Base-by-base conservation (phyloP, 2,113 vertebrate genomes). In the Mixornis gularis region DNA sequence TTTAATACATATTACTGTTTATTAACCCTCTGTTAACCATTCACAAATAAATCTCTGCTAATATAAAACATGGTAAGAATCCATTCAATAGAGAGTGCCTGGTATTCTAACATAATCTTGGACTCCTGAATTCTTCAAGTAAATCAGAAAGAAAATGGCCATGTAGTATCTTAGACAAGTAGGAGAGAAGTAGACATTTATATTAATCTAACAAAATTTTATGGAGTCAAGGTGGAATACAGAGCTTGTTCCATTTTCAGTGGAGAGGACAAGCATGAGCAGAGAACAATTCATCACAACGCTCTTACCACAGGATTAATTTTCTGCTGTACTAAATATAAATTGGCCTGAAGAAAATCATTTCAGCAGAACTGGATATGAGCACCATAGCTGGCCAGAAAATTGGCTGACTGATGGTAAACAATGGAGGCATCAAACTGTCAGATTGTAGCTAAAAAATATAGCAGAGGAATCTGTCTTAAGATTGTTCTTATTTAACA, bases 401-500 rank as follows among this genome's bases (percentile, higher is more conserved):
- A 95, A 94, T 90, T 90, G 93, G 82, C 87, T 96, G 79, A 86
- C 48, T 94, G 93, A 83, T 95, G 93, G 92, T 95, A 96, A 96
- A 96, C 92, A 96, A 90, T 48, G 82, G 56, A 95, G 86, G 62
- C 76, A 95, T 93, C 85, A 90, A 78, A 91, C 85, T 96, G 93
- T 95, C 92, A 95, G 60, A 84, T 92, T 92, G 83, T n/a, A 88
- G 77, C 85, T 94, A 81, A 95, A 95, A 95, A 86, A 64, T 52
- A 71, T 38, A 96, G 83, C 93, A 90, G 85, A 95, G 58, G 52
- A 88, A 92, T 96, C 85, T 94, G 92, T 92, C 92, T 92, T 90
- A 63, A 90, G 87, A 85, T 62, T 93, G 72, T 94, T 94, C 94
- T 94, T 95, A 92, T 96, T 96, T 94, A 95, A 92, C 64, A 86